Evolutionary conservation across 2,113 vertebrate species (phyloP).

Genomic region (Scopus umbretta): DNA sequence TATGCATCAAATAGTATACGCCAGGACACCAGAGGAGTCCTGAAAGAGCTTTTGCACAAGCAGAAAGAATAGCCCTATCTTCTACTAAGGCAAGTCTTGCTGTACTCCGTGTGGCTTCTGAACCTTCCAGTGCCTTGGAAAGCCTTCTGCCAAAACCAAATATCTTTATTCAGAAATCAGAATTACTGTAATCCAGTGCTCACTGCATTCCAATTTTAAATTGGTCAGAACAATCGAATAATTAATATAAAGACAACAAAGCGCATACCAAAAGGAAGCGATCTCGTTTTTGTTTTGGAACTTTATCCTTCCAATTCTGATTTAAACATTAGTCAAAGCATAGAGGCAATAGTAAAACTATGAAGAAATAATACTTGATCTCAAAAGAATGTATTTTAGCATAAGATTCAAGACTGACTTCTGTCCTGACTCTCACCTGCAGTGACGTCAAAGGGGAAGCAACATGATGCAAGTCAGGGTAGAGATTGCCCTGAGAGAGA

Average conservation of each 20-base stretch:
- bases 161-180: background rate
- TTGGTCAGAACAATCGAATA: background rate
- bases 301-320: background rate
- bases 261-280: background rate
- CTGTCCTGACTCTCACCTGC: background rate
- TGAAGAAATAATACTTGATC: background rate
- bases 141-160: background rate
- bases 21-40: background rate
- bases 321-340: background rate
- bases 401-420: background rate
- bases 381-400: background rate
- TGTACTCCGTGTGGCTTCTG: background rate
- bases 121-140: background rate
- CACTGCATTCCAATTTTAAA: background rate
- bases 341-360: background rate
- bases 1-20: background rate
- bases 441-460: background rate
- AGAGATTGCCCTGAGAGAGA: background rate
- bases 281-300: background rate
- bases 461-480: background rate
- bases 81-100: background rate
- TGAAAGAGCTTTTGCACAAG: background rate
- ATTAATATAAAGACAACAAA: background rate
- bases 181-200: background rate
- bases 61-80: background rate